phyloP scores from a whole-genome alignment of 2,113 vertebrate genomes.

The Todiramphus chloris region DNA sequence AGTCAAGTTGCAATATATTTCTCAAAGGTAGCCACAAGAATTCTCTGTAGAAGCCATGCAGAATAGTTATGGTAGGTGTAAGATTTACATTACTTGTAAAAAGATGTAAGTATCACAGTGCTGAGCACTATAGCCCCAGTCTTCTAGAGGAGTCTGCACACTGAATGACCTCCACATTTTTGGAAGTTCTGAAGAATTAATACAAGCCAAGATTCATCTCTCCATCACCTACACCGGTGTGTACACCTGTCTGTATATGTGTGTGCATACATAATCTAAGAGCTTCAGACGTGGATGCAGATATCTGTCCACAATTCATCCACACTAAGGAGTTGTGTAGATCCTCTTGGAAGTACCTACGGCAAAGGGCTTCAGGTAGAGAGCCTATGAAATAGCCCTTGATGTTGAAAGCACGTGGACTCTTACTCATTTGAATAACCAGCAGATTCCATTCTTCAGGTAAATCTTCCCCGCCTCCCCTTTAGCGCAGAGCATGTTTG shows the following conservation, averaged over 20 bases:
- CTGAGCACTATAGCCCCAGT: not conserved
- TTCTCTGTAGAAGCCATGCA: not conserved
- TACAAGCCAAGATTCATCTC: not conserved
- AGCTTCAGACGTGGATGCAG: not conserved
- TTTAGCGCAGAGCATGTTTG: conserved; percentile 33
- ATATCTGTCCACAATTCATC: not conserved
- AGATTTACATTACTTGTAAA: not conserved
- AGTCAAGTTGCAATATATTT: not conserved
- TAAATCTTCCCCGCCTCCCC: conserved; percentile 40
- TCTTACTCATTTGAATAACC: not conserved
- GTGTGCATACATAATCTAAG: no score
- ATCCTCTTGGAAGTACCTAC: not conserved
- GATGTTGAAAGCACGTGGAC: not conserved
- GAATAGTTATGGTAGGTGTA: not conserved
- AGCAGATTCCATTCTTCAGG: conserved; percentile 38
- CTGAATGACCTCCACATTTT: not conserved
- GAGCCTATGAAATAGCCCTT: not conserved
- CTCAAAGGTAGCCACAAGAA: not conserved
- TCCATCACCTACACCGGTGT: not conserved
- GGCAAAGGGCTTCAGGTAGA: not conserved
- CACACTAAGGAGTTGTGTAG: not conserved
- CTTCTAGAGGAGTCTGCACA: not conserved
- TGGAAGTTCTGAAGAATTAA: not conserved
- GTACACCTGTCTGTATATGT: not conserved
- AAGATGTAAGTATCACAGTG: not conserved